Percentiles rank a stretch among this genome's conserved stretches.
These are phyloP conservation scores for Megalopta genalis DNA, from an alignment of 1,140 invertebrate genomes.

Conservation along the genomic window DNA sequence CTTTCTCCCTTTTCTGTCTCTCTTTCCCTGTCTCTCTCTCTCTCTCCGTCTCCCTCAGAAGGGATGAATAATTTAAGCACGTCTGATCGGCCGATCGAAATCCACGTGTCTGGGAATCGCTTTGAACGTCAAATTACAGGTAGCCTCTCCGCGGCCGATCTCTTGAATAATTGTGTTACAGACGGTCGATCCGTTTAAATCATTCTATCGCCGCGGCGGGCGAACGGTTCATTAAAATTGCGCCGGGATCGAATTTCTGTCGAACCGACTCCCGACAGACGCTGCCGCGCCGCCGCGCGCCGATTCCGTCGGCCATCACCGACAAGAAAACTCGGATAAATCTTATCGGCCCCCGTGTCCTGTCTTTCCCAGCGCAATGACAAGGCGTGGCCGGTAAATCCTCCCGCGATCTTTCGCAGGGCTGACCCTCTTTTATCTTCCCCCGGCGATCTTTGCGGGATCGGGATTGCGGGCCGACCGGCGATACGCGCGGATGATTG, in stretches of 20 bases:
- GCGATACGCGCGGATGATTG: not conserved
- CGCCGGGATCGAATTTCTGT: slow-evolving; percentile 60
- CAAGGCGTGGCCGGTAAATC: not conserved
- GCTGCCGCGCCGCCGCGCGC: slow-evolving; percentile 8
- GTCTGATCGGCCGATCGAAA: slow-evolving; percentile 60
- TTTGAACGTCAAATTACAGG: slow-evolving; percentile 66
- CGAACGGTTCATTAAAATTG: slow-evolving; percentile 65
- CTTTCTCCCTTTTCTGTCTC: too few species aligned
- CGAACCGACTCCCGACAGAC: slow-evolving; percentile 1
- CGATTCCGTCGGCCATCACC: slow-evolving; percentile 5
- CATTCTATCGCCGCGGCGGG: slow-evolving; percentile 57
- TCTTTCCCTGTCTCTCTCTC: too few species aligned
- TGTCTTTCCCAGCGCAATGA: slow-evolving; percentile 4
- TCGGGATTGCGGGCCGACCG: not conserved
- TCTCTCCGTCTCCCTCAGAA: not conserved
- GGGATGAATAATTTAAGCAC: slow-evolving; percentile 64
- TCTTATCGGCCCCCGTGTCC: slow-evolving; percentile 44
- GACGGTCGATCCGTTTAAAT: slow-evolving; percentile 66
- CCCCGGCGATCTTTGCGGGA: not conserved
- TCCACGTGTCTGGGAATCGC: slow-evolving; percentile 64
- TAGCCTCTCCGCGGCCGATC: slow-evolving; percentile 54
- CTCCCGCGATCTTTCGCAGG: not conserved
- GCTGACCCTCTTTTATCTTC: not conserved
- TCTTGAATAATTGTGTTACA: slow-evolving; percentile 64
- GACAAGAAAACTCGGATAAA: slow-evolving; percentile 62